phyloP scores from a whole-genome alignment of 2,888 invertebrate genomes.

The Hedychridium roseum region DNA sequence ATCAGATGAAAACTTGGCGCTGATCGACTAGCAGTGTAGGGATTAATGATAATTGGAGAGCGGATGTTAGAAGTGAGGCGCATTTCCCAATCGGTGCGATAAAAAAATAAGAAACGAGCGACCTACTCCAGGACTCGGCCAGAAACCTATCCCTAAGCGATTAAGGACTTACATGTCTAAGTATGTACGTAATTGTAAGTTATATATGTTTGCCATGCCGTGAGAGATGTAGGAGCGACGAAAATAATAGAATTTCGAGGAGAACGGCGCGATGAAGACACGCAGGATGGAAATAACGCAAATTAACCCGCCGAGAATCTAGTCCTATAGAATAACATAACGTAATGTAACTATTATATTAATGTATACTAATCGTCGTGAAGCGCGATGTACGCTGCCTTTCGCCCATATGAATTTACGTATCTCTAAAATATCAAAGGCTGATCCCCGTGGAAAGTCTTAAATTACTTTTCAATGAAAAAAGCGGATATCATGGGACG shows the following conservation, averaged over 20 bases:
- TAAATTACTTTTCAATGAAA: no score
- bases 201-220: conserved; percentile 39
- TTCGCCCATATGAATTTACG: conserved; percentile 28
- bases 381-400: conserved; percentile 38
- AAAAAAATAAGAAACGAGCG: conserved; percentile 11
- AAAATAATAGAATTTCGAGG: conserved; percentile 11
- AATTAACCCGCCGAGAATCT: conserved; percentile 40
- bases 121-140: conserved; percentile 22
- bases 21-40: neutral
- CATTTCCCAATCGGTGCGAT: neutral
- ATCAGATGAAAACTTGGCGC: no score
- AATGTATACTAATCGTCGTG: conserved; percentile 23
- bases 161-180: conserved; percentile 39
- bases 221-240: conserved; percentile 25
- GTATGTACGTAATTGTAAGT: conserved; percentile 44
- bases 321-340: conserved; percentile 41
- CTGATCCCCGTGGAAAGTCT: no score
- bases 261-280: conserved; percentile 11
- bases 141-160: conserved; percentile 27
- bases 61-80: neutral
- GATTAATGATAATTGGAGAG: neutral
- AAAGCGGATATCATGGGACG: no score
- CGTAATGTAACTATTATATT: conserved; percentile 19
- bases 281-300: conserved; percentile 20
- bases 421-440: conserved; percentile 22